Evolutionary conservation across 2,113 vertebrate species (phyloP), one percentile per base, ranked within the genome.

Genomic region (Platichthys flesus): DNA sequence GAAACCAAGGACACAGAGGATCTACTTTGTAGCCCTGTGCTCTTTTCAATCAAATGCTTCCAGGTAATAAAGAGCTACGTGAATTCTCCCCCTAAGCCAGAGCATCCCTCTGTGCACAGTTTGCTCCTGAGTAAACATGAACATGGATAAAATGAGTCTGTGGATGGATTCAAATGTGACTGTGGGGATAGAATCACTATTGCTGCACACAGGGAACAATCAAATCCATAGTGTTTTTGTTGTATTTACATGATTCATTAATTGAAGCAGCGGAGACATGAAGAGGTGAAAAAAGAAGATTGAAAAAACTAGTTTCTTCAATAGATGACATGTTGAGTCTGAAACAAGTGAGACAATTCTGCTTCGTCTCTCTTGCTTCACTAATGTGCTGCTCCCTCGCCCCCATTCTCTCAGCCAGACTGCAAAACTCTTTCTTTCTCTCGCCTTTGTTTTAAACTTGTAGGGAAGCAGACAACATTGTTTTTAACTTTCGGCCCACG

Each of bases 1-100:
- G 21, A 64, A 70, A 69, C 52, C 49, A 66, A 79, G 77, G 64
- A 71, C 47, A 72, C 14, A 55, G 37, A 23, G 18, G 20, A 21
- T 31, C 28, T 55, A 1, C 49, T 58, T 40, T 3, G 35, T 2
- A 2, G 12, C 54, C 49, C 3, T 0, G 5, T 2, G 14, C 8
- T 10, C 4, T 23, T 16, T 5, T 68, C 15, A 45, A 40, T 52
- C 6, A 16, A 62, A 62, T n/a, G 35, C 20, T 7, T 62, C 31
- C 59, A 16, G 16, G 57, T 49, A 47, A 12, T 18, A 1, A 65
- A 24, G 24, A 35, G 64, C 47, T 8, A 21, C 24, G 14, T 23
- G 15, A 45, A 18, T 10, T 26, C 3, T 24, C 42, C 2, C 7
- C 3, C 23, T 1, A 24, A 23, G n/a, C 28, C 31, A 3, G 28